Evolutionary conservation across 2,797 vertebrate genomes (phyloP).

Genomic region (Zalophus californianus): DNA sequence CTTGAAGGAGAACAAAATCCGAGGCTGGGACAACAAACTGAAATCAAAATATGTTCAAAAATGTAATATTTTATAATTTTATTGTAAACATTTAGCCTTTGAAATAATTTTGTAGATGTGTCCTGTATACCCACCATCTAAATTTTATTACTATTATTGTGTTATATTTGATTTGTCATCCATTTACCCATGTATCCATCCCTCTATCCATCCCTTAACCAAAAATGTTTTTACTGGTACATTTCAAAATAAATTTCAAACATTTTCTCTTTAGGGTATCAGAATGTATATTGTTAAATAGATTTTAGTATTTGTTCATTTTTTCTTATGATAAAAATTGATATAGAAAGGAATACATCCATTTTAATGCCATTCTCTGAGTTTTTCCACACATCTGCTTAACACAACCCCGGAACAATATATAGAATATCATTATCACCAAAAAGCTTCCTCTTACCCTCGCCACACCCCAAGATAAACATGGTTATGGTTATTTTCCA

Average conservation of each 20-base stretch:
- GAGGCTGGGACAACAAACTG: background rate
- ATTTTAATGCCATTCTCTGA: background rate
- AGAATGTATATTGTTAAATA: background rate
- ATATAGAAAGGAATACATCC: background rate
- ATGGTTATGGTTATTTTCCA: background rate
- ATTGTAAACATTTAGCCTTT: background rate
- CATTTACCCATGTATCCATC: background rate
- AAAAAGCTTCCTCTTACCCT: background rate
- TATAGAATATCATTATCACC: background rate
- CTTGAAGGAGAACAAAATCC: background rate
- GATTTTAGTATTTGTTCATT: background rate
- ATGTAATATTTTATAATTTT: background rate
- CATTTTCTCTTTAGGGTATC: background rate
- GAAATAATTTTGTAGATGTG: background rate
- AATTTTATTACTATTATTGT: background rate
- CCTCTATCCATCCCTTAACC: background rate
- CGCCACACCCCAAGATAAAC: background rate
- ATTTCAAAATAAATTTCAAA: conserved; percentile 1
- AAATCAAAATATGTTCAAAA: background rate
- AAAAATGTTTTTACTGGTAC: background rate
- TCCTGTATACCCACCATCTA: background rate
- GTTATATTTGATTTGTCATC: background rate
- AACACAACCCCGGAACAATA: rapidly evolving
- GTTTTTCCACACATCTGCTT: background rate
- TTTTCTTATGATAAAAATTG: background rate